These are phyloP conservation scores for Lepus timidus DNA, from an alignment of 2,113 vertebrate genomes.

Conservation along the genomic window DNA sequence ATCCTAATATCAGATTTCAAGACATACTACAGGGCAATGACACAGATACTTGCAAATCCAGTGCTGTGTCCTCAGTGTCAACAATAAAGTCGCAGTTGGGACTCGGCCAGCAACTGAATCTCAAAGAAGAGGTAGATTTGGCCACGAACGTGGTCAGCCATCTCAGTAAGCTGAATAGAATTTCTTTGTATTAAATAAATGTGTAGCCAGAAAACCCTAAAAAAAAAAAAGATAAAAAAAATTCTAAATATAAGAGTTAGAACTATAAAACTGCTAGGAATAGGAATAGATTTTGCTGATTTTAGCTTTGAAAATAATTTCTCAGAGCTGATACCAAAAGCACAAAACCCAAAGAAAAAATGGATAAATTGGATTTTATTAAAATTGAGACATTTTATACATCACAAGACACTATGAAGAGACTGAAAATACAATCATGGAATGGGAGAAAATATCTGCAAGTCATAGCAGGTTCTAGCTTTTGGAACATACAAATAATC, in stretches of 20 bases:
- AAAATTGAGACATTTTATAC: neutral
- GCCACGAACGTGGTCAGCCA: too few relatives aligned
- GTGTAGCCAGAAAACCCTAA: neutral
- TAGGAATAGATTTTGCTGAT: neutral
- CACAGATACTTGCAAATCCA: too few relatives aligned
- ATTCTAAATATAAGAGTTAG: neutral
- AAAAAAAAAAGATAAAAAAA: constrained; percentile 20
- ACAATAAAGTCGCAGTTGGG: too few relatives aligned
- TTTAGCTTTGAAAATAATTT: neutral
- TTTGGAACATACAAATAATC: neutral
- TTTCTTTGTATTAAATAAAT: too few relatives aligned
- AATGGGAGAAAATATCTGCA: neutral
- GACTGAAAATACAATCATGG: neutral
- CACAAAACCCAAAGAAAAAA: neutral
- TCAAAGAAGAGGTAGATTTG: too few relatives aligned
- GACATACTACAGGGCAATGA: too few relatives aligned
- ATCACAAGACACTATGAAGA: neutral
- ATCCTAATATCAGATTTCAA: too few relatives aligned
- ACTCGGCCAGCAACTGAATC: too few relatives aligned
- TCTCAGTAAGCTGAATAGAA: too few relatives aligned
- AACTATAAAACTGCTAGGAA: neutral
- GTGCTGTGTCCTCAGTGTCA: too few relatives aligned
- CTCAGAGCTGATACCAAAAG: neutral
- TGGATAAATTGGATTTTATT: neutral
- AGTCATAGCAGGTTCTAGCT: neutral